Conservation (phyloP, 2,888 invertebrate species). For the Cryptophagus acutangulus region DNA sequence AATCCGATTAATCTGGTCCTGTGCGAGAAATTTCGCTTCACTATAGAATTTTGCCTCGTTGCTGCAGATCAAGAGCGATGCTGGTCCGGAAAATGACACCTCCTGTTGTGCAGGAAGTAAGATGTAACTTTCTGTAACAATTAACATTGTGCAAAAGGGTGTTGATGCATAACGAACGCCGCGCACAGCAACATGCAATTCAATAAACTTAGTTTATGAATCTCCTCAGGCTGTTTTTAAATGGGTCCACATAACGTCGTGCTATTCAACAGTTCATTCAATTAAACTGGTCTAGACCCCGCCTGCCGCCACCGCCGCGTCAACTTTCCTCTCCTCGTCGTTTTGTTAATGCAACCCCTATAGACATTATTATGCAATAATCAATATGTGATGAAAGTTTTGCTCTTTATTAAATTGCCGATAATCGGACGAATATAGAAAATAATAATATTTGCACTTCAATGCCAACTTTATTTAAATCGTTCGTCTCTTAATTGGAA, state of each 20-base stretch:
- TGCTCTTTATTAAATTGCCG: no score
- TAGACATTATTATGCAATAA: no score
- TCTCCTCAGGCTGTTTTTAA: not conserved
- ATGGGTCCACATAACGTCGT: not conserved
- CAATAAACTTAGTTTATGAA: not conserved
- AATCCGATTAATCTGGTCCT: conserved; percentile 47
- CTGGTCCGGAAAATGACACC: conserved; percentile 13
- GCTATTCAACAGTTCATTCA: conserved; percentile 1
- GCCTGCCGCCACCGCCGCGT: no score
- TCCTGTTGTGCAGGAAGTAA: conserved; percentile 24
- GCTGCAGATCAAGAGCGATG: conserved; percentile 6
- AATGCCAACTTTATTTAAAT: no score
- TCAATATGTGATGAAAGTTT: no score
- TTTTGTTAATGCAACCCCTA: no score
- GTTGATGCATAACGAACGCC: no score
- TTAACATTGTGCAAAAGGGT: not conserved
- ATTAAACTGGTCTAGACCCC: conserved; percentile 1
- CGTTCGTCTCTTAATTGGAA: no score
- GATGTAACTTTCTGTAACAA: conserved; percentile 21
- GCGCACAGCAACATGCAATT: not conserved
- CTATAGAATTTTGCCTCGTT: conserved; percentile 1
- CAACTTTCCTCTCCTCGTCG: no score
- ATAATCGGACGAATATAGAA: no score
- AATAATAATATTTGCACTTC: no score
- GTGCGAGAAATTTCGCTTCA: conserved; percentile 20